These are phyloP conservation scores for Asbolus verrucosus DNA, from an alignment of 1,140 invertebrate genomes.

Conservation along the genomic window DNA sequence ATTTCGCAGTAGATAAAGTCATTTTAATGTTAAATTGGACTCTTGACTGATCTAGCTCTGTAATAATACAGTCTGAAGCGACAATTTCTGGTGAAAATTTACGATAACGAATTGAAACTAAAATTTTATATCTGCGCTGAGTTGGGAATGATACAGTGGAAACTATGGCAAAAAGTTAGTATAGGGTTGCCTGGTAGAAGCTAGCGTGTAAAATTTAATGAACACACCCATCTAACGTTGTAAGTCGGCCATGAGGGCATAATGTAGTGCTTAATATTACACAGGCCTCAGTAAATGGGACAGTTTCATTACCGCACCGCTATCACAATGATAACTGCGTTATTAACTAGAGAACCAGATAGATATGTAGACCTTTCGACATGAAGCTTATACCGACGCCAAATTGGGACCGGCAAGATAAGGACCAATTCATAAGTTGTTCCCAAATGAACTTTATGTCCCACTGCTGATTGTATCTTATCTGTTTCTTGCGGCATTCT, in stretches of 20 bases:
- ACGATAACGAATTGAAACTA: neutral
- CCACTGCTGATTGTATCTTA: constrained; percentile 14
- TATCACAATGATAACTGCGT: constrained; percentile 55
- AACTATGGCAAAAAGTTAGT: constrained; percentile 15
- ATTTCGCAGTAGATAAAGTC: constrained; percentile 1
- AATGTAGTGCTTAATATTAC: constrained; percentile 56
- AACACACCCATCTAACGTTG: constrained; percentile 40
- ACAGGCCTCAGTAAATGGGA: constrained; percentile 54
- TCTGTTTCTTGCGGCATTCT: constrained; percentile 17
- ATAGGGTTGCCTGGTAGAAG: neutral
- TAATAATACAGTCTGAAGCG: neutral
- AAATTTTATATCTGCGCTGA: constrained; percentile 4
- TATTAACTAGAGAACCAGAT: constrained; percentile 55
- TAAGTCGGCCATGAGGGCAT: constrained; percentile 46
- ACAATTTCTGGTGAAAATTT: neutral
- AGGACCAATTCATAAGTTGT: constrained; percentile 46
- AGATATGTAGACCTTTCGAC: constrained; percentile 56
- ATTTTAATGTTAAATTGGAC: neutral
- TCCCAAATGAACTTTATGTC: constrained; percentile 39
- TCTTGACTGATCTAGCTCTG: neutral
- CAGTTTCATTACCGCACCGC: constrained; percentile 54
- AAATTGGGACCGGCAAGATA: constrained; percentile 40
- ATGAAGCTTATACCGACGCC: constrained; percentile 45
- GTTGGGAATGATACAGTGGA: constrained; percentile 5
- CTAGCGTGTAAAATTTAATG: constrained; percentile 48